phyloP scores from a whole-genome alignment of 2,797 vertebrate species.

The Rhinella marina region DNA sequence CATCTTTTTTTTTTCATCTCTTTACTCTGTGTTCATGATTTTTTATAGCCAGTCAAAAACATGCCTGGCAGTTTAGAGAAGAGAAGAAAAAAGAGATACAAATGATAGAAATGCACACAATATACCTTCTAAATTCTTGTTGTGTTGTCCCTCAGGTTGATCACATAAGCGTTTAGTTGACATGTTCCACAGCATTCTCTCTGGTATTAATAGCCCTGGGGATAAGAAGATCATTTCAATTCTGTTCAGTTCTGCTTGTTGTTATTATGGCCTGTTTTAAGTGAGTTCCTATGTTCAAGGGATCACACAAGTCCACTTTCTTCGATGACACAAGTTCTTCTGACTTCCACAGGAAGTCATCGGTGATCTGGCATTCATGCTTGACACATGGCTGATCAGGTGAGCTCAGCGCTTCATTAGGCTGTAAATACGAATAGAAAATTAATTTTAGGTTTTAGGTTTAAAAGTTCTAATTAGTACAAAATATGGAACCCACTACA shows the following conservation, averaged over 20 bases:
- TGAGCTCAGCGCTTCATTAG: slow-evolving; percentile 23
- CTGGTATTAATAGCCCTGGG: slow-evolving; percentile 72
- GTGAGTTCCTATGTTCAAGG: not conserved
- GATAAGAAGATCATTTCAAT: not conserved
- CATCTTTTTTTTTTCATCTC: no score
- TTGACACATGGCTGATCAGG: slow-evolving; percentile 21
- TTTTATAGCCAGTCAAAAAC: no score
- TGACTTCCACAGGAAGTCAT: slow-evolving; percentile 7
- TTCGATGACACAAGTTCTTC: slow-evolving; percentile 21
- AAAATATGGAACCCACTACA: no score
- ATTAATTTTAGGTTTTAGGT: no score
- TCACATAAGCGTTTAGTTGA: slow-evolving; percentile 63
- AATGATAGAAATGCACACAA: not conserved
- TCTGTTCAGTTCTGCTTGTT: not conserved
- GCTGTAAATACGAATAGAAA: slow-evolving; percentile 4
- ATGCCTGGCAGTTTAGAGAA: no score
- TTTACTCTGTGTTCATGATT: no score
- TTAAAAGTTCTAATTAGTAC: no score
- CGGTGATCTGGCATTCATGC: slow-evolving; percentile 22
- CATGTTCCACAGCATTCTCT: slow-evolving; percentile 73
- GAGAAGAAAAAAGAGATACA: no score
- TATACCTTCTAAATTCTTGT: slow-evolving; percentile 40
- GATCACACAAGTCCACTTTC: slow-evolving; percentile 19
- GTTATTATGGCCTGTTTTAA: not conserved
- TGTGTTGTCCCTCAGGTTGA: slow-evolving; percentile 31